Percentiles rank a stretch among this genome's conserved stretches.
Conservation (phyloP, 2,888 invertebrate genomes). For the Hecatera dysodea region DNA sequence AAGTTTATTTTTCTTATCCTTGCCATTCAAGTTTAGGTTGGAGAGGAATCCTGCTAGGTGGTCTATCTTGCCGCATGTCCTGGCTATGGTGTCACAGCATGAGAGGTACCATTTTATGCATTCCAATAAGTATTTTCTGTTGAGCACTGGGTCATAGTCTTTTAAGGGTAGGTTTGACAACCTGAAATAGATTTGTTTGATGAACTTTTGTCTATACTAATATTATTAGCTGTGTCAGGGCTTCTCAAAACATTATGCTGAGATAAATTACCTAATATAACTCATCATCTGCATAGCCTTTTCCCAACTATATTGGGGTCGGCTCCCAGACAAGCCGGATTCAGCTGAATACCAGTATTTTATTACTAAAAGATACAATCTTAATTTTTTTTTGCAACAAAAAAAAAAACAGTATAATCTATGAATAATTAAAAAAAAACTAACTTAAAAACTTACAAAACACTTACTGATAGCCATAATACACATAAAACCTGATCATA, state of each 20-base stretch:
- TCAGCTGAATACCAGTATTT: no score
- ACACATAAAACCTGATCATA: constrained; percentile 94
- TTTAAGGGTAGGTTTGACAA: constrained; percentile 90
- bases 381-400: not conserved
- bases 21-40: constrained; percentile 61
- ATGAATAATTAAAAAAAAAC: not conserved
- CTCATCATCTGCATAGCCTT: no score
- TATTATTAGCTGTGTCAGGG: no score
- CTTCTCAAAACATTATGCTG: no score
- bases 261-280: not conserved
- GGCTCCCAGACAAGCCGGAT: no score
- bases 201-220: not conserved
- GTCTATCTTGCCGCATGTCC: constrained; percentile 48
- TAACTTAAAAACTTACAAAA: not conserved
- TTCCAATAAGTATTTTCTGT: constrained; percentile 93
- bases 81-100: constrained; percentile 89
- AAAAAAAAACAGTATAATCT: not conserved
- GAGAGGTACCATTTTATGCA: constrained; percentile 92
- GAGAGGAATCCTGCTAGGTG: constrained; percentile 61
- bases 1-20: constrained; percentile 60
- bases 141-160: constrained; percentile 93
- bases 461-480: constrained; percentile 92
- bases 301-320: no score
- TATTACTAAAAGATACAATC: not conserved
- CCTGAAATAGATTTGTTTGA: constrained; percentile 80